These are phyloP conservation scores for Drosophila yakuba DNA, from an alignment of 1,140 invertebrate species.

Conservation along the genomic window DNA sequence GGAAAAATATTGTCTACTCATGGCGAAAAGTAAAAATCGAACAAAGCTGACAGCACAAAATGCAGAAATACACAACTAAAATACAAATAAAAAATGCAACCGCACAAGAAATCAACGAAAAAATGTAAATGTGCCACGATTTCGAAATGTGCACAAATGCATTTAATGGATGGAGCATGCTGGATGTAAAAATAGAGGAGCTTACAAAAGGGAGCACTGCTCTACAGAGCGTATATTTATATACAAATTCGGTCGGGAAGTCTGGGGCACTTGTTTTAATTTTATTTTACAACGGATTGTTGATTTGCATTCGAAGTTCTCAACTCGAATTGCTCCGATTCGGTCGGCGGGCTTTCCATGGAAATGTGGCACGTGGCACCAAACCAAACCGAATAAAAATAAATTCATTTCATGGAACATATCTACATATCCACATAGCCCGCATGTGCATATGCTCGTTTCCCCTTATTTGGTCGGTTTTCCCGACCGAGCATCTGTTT, in stretches of 20 bases:
- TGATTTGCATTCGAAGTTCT: constrained; percentile 68
- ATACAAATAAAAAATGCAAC: constrained; percentile 6
- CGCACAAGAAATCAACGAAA: constrained; percentile 56
- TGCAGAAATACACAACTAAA: constrained; percentile 31
- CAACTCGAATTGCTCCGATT: constrained; percentile 27
- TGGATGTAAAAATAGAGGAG: constrained; percentile 70
- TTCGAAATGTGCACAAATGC: constrained; percentile 80
- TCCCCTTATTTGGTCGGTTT: constrained; percentile 19
- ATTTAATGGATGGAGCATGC: constrained; percentile 59
- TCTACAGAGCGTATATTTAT: constrained; percentile 43
- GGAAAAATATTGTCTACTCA: constrained; percentile 71
- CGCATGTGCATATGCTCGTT: constrained; percentile 54
- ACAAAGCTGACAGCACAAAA: constrained; percentile 53
- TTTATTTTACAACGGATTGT: constrained; percentile 62
- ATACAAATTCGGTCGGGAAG: constrained; percentile 48
- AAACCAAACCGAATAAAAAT: constrained; percentile 22
- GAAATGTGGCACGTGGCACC: constrained; percentile 55
- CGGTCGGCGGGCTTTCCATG: constrained; percentile 30
- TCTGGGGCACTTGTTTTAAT: constrained; percentile 67
- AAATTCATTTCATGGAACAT: constrained; percentile 28
- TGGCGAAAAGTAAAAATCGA: constrained; percentile 56
- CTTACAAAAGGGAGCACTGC: constrained; percentile 36
- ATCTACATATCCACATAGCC: constrained; percentile 20
- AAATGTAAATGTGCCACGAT: constrained; percentile 79
- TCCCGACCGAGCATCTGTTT: constrained; percentile 68